These are phyloP conservation scores for Catalaphyllia jardinei DNA, from an alignment of 64 coral and sea anemone genomes.

Conservation along the genomic window DNA sequence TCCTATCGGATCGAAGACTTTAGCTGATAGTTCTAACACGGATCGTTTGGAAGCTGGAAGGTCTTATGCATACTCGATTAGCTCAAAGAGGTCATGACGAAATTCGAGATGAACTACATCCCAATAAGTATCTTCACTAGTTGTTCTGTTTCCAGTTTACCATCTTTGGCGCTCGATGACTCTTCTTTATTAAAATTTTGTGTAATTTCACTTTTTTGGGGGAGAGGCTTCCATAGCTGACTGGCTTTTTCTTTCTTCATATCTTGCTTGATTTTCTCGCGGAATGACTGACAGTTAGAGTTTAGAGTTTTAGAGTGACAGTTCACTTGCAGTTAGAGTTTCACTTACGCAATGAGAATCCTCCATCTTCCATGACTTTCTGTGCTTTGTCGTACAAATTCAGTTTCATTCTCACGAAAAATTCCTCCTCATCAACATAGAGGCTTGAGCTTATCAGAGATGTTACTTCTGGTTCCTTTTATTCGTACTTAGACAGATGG, in stretches of 20 bases:
- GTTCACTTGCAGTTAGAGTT: conserved; percentile 38
- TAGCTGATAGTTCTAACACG: background rate
- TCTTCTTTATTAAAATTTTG: background rate
- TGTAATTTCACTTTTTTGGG: background rate
- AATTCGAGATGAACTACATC: conserved; percentile 5
- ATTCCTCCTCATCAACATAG: conserved; percentile 49
- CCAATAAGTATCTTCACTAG: conserved; percentile 27
- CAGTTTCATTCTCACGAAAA: background rate
- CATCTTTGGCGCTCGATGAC: background rate
- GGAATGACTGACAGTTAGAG: conserved; percentile 39
- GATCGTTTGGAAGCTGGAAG: conserved; percentile 19
- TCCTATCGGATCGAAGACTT: conserved; percentile 30
- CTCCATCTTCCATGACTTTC: conserved; percentile 18
- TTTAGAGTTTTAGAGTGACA: too few relatives aligned
- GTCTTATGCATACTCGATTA: conserved; percentile 9
- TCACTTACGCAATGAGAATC: conserved; percentile 35
- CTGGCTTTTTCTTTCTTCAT: conserved; percentile 5
- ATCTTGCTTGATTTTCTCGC: conserved; percentile 8
- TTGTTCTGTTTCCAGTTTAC: background rate
- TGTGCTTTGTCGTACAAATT: conserved; percentile 2
- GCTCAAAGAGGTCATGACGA: conserved; percentile 27
- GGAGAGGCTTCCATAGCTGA: background rate
- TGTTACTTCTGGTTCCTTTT: conserved; percentile 37
- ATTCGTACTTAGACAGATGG: conserved; percentile 38
- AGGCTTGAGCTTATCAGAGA: background rate